Percentiles rank a stretch among this genome's conserved stretches.
These are phyloP conservation scores for Acrobasis repandana DNA, from an alignment of 2,888 invertebrate species.

Conservation along the genomic window DNA sequence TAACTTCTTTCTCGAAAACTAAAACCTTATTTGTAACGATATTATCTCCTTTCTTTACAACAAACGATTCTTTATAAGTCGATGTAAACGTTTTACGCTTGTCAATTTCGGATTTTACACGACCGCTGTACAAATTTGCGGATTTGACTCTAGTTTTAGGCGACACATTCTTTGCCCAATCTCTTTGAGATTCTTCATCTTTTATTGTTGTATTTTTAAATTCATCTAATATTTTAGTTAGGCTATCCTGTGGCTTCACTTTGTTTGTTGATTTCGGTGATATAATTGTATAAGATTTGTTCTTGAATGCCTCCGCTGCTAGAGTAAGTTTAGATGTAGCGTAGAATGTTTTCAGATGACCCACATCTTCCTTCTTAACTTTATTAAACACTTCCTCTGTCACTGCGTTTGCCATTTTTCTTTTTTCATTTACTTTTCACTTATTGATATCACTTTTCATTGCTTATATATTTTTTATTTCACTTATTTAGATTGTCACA, in stretches of 20 bases:
- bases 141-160: conserved; percentile 6
- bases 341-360: conserved; percentile 53
- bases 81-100: conserved; percentile 31
- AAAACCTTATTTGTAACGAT: conserved; percentile 43
- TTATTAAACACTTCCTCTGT: conserved; percentile 53
- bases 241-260: conserved; percentile 5
- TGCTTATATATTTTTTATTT: neutral
- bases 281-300: conserved; percentile 64
- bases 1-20: conserved; percentile 42
- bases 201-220: neutral
- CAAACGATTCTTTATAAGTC: conserved; percentile 26
- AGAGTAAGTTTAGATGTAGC: conserved; percentile 41
- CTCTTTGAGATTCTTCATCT: conserved; percentile 17
- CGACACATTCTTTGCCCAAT: conserved; percentile 30
- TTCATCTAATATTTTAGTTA: conserved; percentile 3
- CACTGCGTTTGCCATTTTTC: conserved; percentile 58
- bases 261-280: conserved; percentile 62
- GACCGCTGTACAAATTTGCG: too few species aligned
- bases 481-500: neutral
- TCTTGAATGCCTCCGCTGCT: conserved; percentile 56
- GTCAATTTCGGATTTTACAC: conserved; percentile 27
- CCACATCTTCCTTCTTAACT: conserved; percentile 58
- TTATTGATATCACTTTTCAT: conserved; percentile 13
- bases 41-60: conserved; percentile 38
- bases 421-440: conserved; percentile 23